These are phyloP conservation scores for Fragum whitleyi DNA, from an alignment of 2,888 invertebrate genomes.

Conservation along the genomic window DNA sequence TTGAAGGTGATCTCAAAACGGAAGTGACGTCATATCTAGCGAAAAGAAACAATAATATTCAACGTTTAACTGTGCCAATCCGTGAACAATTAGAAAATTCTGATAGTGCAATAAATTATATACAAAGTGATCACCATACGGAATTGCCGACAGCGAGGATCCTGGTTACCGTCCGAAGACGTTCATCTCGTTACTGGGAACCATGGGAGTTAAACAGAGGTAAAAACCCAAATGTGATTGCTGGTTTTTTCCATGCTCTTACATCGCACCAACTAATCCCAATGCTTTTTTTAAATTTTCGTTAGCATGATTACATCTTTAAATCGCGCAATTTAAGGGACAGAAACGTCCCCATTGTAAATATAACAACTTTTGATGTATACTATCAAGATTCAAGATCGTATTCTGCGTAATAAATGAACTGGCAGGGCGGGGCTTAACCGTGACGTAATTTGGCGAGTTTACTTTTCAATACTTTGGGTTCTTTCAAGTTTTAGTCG, in stretches of 20 bases:
- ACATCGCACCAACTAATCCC: neutral
- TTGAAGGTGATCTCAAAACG: constrained; percentile 14
- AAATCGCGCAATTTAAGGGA: too few species aligned
- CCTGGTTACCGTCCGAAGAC: constrained; percentile 64
- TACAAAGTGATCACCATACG: neutral
- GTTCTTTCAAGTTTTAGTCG: too few species aligned
- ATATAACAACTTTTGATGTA: too few species aligned
- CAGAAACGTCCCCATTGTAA: too few species aligned
- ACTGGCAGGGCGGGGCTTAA: too few species aligned
- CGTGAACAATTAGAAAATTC: neutral
- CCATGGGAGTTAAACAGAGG: constrained; percentile 74
- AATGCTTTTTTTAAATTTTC: too few species aligned
- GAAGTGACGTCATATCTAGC: constrained; percentile 16
- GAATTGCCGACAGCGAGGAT: constrained; percentile 55
- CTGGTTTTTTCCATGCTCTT: neutral
- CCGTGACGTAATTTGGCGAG: too few species aligned
- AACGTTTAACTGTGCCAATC: neutral
- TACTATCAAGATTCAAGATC: too few species aligned
- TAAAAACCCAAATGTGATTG: constrained; percentile 53
- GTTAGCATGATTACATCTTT: too few species aligned
- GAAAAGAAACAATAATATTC: neutral
- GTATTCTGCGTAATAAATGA: too few species aligned
- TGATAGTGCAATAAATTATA: neutral
- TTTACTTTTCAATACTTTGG: too few species aligned
- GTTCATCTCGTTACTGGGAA: constrained; percentile 69